A percentile compares a stretch with the other conserved stretches of the same genome.
Evolutionary conservation across 2,888 invertebrate species (phyloP).

Genomic region (Vanessa cardui): DNA sequence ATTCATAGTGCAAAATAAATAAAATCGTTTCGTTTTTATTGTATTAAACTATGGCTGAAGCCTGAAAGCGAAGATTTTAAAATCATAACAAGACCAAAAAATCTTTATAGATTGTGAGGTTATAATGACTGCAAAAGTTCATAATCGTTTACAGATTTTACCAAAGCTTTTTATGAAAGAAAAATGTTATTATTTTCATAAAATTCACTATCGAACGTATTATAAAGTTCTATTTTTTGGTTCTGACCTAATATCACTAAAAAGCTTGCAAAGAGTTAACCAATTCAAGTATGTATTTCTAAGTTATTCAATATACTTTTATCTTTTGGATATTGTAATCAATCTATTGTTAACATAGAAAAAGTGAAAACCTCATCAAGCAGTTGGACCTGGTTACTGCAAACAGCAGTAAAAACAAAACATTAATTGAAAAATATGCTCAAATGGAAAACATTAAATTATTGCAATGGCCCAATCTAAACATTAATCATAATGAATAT

Average conservation of each 20-base stretch:
- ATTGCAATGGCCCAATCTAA: conserved; percentile 85
- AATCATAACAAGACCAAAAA: too few species aligned
- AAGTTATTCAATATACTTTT: conserved; percentile 11
- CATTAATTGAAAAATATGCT: conserved; percentile 88
- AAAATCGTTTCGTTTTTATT: too few species aligned
- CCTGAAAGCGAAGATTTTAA: too few species aligned
- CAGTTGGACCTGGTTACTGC: conserved; percentile 88
- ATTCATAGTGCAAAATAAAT: too few species aligned
- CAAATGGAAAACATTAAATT: conserved; percentile 81
- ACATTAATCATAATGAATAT: conserved; percentile 78
- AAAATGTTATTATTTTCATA: conserved; percentile 47
- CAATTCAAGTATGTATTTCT: conserved; percentile 84
- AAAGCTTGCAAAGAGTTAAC: conserved; percentile 87
- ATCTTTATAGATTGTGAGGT: neutral
- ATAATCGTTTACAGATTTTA: conserved; percentile 58
- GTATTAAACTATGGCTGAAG: too few species aligned
- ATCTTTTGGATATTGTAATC: neutral
- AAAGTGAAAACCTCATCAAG: conserved; percentile 73
- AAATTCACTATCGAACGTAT: conserved; percentile 48
- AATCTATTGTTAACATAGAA: conserved; percentile 63
- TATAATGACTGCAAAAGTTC: conserved; percentile 48
- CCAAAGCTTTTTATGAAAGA: conserved; percentile 50
- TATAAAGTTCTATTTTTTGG: conserved; percentile 89
- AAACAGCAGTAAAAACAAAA: conserved; percentile 80
- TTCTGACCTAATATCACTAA: conserved; percentile 91